A percentile compares a stretch with the other conserved stretches of the same genome.
These are phyloP conservation scores for Zoanthus sansibaricus DNA, from an alignment of 92 coral and sea anemone species.

Conservation along the genomic window DNA sequence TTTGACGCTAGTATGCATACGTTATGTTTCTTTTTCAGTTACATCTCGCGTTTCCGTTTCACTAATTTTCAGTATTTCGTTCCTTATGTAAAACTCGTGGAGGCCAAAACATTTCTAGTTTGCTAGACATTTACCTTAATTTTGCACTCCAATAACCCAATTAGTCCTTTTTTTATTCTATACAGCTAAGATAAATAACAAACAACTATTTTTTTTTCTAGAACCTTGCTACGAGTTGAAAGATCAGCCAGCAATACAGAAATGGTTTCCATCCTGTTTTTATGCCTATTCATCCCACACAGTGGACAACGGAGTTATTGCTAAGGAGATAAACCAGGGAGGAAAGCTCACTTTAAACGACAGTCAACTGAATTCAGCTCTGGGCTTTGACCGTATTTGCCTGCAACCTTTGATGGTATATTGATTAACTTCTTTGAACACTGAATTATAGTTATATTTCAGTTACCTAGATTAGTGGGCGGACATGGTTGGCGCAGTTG, in stretches of 20 bases:
- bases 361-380: neutral
- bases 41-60: too few relatives aligned
- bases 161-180: too few relatives aligned
- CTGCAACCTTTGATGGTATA: constrained; percentile 32
- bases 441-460: neutral
- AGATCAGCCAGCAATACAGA: neutral
- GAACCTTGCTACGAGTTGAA: constrained; percentile 29
- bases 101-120: too few relatives aligned
- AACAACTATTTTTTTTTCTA: neutral
- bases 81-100: too few relatives aligned
- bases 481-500: too few relatives aligned
- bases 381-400: constrained; percentile 31
- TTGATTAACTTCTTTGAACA: neutral
- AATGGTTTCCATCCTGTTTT: constrained; percentile 35
- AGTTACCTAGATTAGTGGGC: neutral
- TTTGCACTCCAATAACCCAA: too few relatives aligned
- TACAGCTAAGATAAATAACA: neutral
- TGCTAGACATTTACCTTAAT: too few relatives aligned
- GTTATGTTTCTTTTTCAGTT: too few relatives aligned
- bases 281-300: constrained; percentile 11
- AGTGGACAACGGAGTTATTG: neutral
- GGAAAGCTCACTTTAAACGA: constrained; percentile 2
- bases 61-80: too few relatives aligned
- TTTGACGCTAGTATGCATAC: too few relatives aligned
- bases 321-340: neutral